Base-by-base conservation (phyloP, 2,888 invertebrate species). In the Macaria notata region DNA sequence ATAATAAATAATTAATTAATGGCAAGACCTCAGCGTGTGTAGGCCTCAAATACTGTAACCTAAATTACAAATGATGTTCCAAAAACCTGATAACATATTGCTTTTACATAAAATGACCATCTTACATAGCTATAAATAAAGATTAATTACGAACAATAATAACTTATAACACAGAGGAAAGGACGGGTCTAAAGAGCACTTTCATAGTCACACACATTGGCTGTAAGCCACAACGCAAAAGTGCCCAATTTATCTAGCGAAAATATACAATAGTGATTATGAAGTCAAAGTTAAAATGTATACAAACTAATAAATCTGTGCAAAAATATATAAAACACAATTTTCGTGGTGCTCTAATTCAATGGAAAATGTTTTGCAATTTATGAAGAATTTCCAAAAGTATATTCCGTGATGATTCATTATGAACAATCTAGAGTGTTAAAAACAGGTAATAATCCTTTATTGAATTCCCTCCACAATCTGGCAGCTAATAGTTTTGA, bases 71-170 rank as follows among this genome's bases (percentile, higher is more conserved):
- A 53, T 58, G 9, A 42, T 42, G 9, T 4, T 42, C 9, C 42
- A 56, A 57, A 61, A 62, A 36, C 33, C 3, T 36, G 33, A 9
- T 50, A 42, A 63, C 56, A 49, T 73, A 76, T 75, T 77, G 73
- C 74, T 76, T 74, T 68, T 62, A 62, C 55, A 65, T 54, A 71
- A 67, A 36, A 59, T 19, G 49, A 59, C 54, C 39, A 61, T 50
- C 59, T 64, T 61, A 53, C 49, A 44, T 56, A 59, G 9, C 49
- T 49, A 61, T 43, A 61, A 62, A 47, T 46, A 49, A 41, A 8
- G 41, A 61, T 55, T 50, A 48, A 50, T 42, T 53, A 58, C 36
- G 59, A 59, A 61, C 47, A 54, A 55, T 31, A 42, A 59, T 49
- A 62, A 61, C 38, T 61, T 60, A 60, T 55, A 54, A 56, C 56